These are phyloP conservation scores for Mycalesis mineus DNA, from an alignment of 2,888 invertebrate genomes.

Conservation along the genomic window DNA sequence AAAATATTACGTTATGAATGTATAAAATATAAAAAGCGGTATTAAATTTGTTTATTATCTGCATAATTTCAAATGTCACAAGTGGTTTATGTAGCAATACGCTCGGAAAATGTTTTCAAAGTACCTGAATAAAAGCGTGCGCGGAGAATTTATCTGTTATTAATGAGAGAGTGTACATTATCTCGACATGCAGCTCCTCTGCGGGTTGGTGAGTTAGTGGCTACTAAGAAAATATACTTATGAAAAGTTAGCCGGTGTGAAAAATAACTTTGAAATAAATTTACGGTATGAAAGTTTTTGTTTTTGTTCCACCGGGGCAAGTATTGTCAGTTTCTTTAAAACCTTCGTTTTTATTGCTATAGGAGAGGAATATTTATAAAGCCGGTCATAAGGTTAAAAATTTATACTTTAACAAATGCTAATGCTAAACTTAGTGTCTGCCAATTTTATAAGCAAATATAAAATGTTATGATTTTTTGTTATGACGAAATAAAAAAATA, in stretches of 20 bases:
- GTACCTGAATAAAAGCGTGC: neutral
- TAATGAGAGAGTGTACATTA: slow-evolving; percentile 10
- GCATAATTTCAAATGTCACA: too few relatives aligned
- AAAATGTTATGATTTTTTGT: too few relatives aligned
- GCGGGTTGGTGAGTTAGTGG: neutral
- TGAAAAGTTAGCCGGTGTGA: neutral
- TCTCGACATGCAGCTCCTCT: neutral
- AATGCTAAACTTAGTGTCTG: too few relatives aligned
- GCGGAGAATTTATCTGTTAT: slow-evolving; percentile 5
- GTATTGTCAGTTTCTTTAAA: neutral
- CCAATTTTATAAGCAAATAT: too few relatives aligned
- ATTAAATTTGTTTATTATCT: too few relatives aligned
- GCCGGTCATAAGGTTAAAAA: too few relatives aligned
- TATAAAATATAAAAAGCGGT: too few relatives aligned
- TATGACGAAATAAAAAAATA: too few relatives aligned
- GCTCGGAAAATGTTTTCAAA: neutral
- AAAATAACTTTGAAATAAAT: neutral
- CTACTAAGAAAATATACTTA: neutral
- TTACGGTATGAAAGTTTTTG: neutral
- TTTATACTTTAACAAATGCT: too few relatives aligned
- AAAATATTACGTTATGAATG: too few relatives aligned
- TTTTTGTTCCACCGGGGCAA: neutral
- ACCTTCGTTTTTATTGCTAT: neutral
- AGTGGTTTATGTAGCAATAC: neutral
- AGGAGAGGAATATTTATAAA: too few relatives aligned